phyloP scores from a whole-genome alignment of 1,140 invertebrate species.

The Planococcus citri region DNA sequence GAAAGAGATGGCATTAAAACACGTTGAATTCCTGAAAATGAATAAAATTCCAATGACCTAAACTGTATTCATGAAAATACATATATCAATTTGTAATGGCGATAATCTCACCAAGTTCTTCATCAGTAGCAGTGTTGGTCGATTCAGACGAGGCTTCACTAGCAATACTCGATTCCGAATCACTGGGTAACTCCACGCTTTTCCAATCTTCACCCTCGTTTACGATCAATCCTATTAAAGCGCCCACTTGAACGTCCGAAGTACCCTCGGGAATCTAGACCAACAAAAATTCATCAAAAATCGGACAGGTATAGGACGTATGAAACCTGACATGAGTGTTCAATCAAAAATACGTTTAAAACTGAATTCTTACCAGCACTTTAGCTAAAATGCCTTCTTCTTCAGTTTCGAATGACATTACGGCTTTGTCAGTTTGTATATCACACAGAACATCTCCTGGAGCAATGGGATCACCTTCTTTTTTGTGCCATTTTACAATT shows the following conservation, averaged over 20 bases:
- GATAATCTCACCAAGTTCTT: too few species aligned
- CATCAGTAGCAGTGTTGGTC: too few species aligned
- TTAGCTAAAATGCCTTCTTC: constrained; percentile 96
- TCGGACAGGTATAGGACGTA: constrained; percentile 4
- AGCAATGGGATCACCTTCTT: constrained; percentile 71
- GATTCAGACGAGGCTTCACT: too few species aligned
- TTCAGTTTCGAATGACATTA: constrained; percentile 98
- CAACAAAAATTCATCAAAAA: too few species aligned
- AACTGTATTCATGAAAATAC: too few species aligned
- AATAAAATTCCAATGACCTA: too few species aligned
- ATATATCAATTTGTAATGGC: too few species aligned
- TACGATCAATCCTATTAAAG: constrained; percentile 79
- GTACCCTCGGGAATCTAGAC: constrained; percentile 53
- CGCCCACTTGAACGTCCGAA: constrained; percentile 72
- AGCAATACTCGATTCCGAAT: neutral
- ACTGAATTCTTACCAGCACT: constrained; percentile 40
- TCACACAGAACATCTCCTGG: constrained; percentile 89
- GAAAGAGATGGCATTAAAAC: constrained; percentile 83
- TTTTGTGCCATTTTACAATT: constrained; percentile 95
- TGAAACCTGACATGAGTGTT: neutral
- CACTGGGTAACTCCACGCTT: constrained; percentile 56
- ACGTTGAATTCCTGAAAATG: too few species aligned
- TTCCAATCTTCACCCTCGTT: constrained; percentile 60
- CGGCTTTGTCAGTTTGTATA: constrained; percentile 99
- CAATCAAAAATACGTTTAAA: neutral